A percentile compares a stretch with the other conserved stretches of the same genome.
These are phyloP conservation scores for Porphyrio hochstetteri DNA, from an alignment of 2,113 vertebrate genomes.

Conservation along the genomic window DNA sequence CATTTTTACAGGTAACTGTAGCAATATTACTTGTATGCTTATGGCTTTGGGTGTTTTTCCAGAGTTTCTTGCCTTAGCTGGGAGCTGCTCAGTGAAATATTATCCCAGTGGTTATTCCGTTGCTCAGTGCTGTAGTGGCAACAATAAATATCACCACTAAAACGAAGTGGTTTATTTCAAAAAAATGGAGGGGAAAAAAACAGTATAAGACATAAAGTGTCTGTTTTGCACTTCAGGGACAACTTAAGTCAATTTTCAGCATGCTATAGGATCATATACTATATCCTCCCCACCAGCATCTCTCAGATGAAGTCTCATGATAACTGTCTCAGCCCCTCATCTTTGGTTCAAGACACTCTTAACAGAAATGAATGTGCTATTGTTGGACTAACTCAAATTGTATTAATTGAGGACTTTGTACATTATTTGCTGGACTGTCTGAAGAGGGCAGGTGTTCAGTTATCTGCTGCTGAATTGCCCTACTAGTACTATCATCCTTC, in stretches of 20 bases:
- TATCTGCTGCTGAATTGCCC: not conserved
- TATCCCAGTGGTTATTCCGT: not conserved
- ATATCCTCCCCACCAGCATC: not conserved
- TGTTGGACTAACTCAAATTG: not conserved
- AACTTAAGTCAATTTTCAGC: not conserved
- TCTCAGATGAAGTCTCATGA: not conserved
- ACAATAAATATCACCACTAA: not conserved
- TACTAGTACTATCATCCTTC: not conserved
- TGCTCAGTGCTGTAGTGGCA: not conserved
- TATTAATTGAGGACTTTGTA: not conserved
- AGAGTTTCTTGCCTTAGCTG: not conserved
- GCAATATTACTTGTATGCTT: not conserved
- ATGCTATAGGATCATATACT: not conserved
- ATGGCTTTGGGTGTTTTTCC: not conserved
- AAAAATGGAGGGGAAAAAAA: not conserved
- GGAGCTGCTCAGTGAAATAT: not conserved
- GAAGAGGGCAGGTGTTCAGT: not conserved
- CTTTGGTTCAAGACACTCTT: not conserved
- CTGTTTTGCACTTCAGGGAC: not conserved
- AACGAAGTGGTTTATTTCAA: not conserved
- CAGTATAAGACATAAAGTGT: not conserved
- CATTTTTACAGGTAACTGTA: not conserved
- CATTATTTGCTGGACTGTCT: not conserved
- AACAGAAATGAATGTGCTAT: not conserved
- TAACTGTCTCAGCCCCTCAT: not conserved